Base-by-base conservation (phyloP, 2,113 vertebrate genomes). In the Pluvialis apricaria region DNA sequence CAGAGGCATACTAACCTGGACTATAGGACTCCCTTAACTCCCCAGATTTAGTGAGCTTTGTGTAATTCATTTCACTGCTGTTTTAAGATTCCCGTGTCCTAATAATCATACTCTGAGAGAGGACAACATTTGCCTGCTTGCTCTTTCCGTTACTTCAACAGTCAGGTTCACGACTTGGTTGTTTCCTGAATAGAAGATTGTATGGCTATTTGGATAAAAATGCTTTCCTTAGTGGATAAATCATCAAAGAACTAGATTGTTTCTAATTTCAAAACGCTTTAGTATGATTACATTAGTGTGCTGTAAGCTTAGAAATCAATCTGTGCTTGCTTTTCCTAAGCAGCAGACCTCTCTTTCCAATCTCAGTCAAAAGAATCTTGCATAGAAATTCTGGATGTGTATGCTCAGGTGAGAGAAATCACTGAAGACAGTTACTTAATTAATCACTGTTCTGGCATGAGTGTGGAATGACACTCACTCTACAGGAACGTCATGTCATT, bases 181-280 rank as follows among this genome's bases (percentile, higher is more conserved):
- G n/a, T 82, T 86, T 3, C 5, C 21, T 82, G 44, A 76, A 52
- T 6, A 52, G 57, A 49, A 73, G 16, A n/a, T 76, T 54, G 19
- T 32, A 18, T 61, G 44, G 5, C 49, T 79, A 0, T 88, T 96
- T 92, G 70, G 49, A 62, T 77, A 69, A 80, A 89, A 92, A 65
- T 54, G 8, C 13, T 90, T 88, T 88, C 34, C 34, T 90, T 76
- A 44, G 11, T 58, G 45, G n/a, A 44, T 82, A 82, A 90, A 55
- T 64, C 21, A 47, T 89, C 51, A 71, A 79, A 57, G 20, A 65
- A 61, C 36, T 57, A 44, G 25, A 66, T 60, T 58, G 58, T 80
- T 92, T 88, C 84, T 93, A 17, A 38, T 96, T 95, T 92, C n/a
- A 54, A 52, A 73, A 66, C 45, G 25, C 21, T 87, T 87, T 49